phyloP scores from a whole-genome alignment of 2,797 vertebrate genomes.

The Molossus alvarezi region DNA sequence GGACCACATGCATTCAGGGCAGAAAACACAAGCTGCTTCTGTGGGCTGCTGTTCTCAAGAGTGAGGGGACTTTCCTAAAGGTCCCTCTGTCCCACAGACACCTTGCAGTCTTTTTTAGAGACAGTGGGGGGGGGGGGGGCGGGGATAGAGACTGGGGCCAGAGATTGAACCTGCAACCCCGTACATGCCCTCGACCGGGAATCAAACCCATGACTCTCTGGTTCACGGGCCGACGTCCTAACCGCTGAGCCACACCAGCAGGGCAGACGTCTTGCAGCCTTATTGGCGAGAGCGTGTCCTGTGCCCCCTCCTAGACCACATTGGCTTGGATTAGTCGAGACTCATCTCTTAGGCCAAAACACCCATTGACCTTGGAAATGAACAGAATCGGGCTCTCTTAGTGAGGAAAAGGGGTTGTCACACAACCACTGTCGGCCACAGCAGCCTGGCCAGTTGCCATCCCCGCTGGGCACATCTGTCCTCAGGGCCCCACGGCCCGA shows the following conservation, averaged over 20 bases:
- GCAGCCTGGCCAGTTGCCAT: not conserved
- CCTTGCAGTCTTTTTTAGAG: not conserved
- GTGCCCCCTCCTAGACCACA: not conserved
- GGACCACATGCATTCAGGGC: not conserved
- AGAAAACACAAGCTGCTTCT: not conserved
- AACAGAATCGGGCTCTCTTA: not conserved
- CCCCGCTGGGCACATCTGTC: not conserved
- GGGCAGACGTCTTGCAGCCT: not conserved
- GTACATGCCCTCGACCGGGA: no score
- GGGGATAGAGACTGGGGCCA: no score
- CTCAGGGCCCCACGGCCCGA: not conserved
- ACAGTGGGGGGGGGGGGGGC: no score
- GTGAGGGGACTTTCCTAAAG: not conserved
- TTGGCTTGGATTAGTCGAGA: not conserved
- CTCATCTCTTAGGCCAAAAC: not conserved
- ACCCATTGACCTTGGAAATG: not conserved
- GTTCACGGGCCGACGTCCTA: no score
- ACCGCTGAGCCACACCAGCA: no score
- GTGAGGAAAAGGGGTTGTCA: not conserved
- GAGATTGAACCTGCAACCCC: no score
- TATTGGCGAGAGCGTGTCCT: not conserved
- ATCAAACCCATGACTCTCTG: no score
- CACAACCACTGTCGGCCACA: rapidly evolving
- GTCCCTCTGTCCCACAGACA: not conserved
- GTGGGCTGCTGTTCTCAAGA: not conserved